Base-by-base conservation (phyloP, 2,113 vertebrate species). In the Xiphophorus couchianus region DNA sequence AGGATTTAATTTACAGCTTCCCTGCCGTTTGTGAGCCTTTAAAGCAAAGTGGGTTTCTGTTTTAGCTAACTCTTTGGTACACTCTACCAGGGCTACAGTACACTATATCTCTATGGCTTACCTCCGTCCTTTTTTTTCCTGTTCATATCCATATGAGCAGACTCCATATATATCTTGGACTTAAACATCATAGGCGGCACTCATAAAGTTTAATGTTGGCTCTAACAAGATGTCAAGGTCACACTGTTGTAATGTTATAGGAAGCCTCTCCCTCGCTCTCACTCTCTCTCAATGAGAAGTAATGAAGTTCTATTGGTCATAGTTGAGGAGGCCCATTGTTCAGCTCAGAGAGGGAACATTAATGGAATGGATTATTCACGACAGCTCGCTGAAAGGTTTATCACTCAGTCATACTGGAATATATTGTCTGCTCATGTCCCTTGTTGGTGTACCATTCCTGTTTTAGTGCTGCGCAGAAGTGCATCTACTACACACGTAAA, bases 201-300 rank as follows among this genome's bases (percentile, higher is more conserved):
- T 69, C 90, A 80, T 92, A 91, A 93, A 88, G 90, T 91, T 91
- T 91, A 90, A 91, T 86, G 83, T 84, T 67, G 64, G 80, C 86
- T 88, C 83, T 91, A 90, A 92, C 82, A 88, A 89, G 90, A 93
- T 91, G 89, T 91, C 92, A 93, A 93, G 91, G 92, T 92, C 92
- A 84, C 25, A 39, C 71, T 61, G 84, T 82, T 75, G 74, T 86
- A 81, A 86, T 86, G 84, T 84, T 89, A 86, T 87, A 84, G 85
- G 82, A 86, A 82, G 76, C 66, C 68, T 1, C 66, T 25, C 51
- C 10, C 51, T 54, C 51, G 79, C 71, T 82, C 81, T 85, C 87
- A 86, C 51, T 54, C 22, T 82, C 73, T 85, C 81, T 85, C 87
- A 89, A 88, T 79, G 71, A 68, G 63, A 82, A 82, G 85, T 86